Conservation (phyloP, 2,888 invertebrate species). For the Apotomis betuletana region DNA sequence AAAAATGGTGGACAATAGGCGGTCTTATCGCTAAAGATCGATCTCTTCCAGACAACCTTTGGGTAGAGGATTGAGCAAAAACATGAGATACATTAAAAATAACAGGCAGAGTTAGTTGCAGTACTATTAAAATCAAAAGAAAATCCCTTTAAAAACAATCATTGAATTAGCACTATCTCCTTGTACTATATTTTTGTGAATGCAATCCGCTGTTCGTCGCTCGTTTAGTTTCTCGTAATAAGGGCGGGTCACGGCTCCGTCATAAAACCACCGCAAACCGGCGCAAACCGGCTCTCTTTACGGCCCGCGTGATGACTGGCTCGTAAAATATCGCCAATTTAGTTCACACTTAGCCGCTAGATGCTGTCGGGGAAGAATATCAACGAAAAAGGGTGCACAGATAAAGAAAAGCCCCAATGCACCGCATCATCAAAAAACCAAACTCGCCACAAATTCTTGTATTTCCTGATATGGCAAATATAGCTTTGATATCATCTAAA, state of each 20-base stretch:
- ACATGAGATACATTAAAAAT: no score
- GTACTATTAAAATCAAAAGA: not conserved
- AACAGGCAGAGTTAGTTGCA: no score
- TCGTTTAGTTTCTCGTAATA: constrained; percentile 63
- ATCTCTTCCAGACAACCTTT: no score
- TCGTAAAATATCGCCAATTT: constrained; percentile 81
- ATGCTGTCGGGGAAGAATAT: constrained; percentile 42
- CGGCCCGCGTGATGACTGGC: constrained; percentile 67
- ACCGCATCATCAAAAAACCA: no score
- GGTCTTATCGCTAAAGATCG: no score
- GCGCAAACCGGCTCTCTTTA: constrained; percentile 68
- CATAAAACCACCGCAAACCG: constrained; percentile 70
- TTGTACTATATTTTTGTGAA: not conserved
- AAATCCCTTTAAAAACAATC: not conserved
- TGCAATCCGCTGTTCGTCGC: constrained; percentile 37
- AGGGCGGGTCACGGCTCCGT: constrained; percentile 72
- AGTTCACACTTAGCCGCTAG: constrained; percentile 70
- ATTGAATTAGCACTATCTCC: not conserved
- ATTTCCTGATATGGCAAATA: no score
- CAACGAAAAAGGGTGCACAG: not conserved
- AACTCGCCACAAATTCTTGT: no score
- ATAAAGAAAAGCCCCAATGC: not conserved
- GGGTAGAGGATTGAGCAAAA: no score
- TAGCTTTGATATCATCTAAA: no score
- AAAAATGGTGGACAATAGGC: no score